Evolutionary conservation across 2,113 vertebrate species (phyloP), one percentile per base, ranked within the genome.

Genomic region (Psettodes erumei): DNA sequence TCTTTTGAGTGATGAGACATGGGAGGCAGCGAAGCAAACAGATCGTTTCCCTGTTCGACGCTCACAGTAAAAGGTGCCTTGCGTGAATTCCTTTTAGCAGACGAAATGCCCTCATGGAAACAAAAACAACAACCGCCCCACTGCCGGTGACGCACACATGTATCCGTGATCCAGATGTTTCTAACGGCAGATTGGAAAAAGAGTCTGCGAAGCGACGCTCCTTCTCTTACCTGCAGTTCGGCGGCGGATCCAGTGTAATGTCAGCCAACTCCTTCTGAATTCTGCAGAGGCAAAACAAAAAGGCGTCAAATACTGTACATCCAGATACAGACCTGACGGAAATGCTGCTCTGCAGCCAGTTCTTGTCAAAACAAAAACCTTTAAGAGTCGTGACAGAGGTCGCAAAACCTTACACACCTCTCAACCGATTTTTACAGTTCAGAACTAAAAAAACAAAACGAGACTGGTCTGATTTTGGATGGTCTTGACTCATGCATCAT

Each of bases 211-310:
- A 40, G 30, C 7, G 13, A 45, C 1, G 18, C 59, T 38, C 23
- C 5, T 23, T 40, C 10, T 10, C 86, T 77, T 81, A 98, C 97
- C 97, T 99, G 96, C 97, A 99, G 92, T 99, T 99, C 2, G 97
- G 97, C 16, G 97, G 97, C 53, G 97, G 97, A 85, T 99, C 97
- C 95, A 99, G 85, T 11, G 97, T 99, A 85, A 99, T 98, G 81
- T 99, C 97, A 10, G 97, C 97, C 95, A 99, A 75, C 73, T 99
- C 97, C 90, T 99, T 99, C 91, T 99, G 97, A 94, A 99, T 99
- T 94, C 97, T 99, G 91, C 48, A 75, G 85, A 47, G 48, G 3
- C 3, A 77, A 42, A 0, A 54, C 4, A 30, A 21, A 0, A 19
- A 35, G 8, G 5, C 5, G 4, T 11, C 27, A 51, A n/a, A 69